Base-by-base conservation (phyloP, 2,797 vertebrate species). In the Alectoris magna region DNA sequence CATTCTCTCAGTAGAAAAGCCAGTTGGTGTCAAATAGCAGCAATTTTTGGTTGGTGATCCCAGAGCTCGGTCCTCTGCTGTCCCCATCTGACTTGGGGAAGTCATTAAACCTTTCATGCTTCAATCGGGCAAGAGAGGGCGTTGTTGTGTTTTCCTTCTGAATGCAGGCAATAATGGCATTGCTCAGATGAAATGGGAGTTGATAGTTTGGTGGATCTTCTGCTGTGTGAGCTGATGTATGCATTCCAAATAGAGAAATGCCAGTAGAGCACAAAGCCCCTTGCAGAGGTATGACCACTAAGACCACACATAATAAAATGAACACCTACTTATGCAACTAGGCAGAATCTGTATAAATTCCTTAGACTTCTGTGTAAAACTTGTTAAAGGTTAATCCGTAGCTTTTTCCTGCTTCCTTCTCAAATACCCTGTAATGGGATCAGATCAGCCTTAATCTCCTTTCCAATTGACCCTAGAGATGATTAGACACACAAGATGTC, bases 401-500 rank as follows among this genome's bases (percentile, higher is more conserved):
- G 49, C 7, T 24, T 53, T 78, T 29, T 46, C 67, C 46, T 63
- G 38, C 59, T 80, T 93, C 55, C 46, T 66, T 10, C 29, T 79
- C 41, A 78, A 87, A 87, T 75, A 23, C 55, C 9, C 48, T 44
- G 29, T 87, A 90, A 94, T 23, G 93, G 87, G 84, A 88, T 92
- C 67, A 93, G 67, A 75, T 22, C 38, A 87, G 41, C 44, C 67
- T 62, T 90, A 91, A 95, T 60, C 66, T 56, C 53, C 55, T 76
- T 90, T 90, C 43, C 74, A 41, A 10, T 21, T 49, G 43, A 76
- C 51, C 18, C 31, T 70, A 49, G 68, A 70, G 68, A 67, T 82
- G 49, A 84, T 88, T 84, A 75, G 81, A 78, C 31, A 51, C n/a
- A 64, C 48, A 7, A 38, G 69, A 68, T 24, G 68, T 62, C 19